A percentile compares a stretch with the other conserved stretches of the same genome.
Evolutionary conservation across 1,140 invertebrate genomes (phyloP).

Genomic region (Homarus americanus): DNA sequence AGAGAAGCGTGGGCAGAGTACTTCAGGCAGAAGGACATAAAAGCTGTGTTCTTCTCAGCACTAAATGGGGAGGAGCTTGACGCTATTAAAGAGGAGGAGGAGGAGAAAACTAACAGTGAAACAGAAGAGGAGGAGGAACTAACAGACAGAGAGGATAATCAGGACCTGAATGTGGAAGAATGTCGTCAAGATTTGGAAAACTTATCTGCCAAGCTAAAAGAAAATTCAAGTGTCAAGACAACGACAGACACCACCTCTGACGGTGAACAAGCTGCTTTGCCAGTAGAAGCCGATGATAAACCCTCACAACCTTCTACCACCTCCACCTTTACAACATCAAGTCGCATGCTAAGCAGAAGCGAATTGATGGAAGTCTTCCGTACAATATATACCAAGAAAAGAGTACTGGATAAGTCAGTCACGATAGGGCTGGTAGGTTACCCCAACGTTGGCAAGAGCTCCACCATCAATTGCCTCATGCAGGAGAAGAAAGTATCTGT

Average conservation of each 20-base stretch:
- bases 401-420: constrained; percentile 81
- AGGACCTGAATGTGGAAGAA: constrained; percentile 78
- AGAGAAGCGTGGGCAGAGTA: constrained; percentile 92
- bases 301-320: not conserved
- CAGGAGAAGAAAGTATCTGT: constrained; percentile 95
- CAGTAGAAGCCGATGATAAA: not conserved
- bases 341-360: constrained; percentile 78
- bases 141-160: not conserved
- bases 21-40: constrained; percentile 85
- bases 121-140: not conserved
- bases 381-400: constrained; percentile 80
- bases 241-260: not conserved
- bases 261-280: not conserved
- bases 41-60: constrained; percentile 92
- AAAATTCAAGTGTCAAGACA: not conserved
- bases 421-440: constrained; percentile 97
- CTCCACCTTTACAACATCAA: constrained; percentile 34
- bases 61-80: constrained; percentile 77
- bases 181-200: constrained; percentile 77
- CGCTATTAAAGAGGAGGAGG: constrained; percentile 42
- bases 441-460: constrained; percentile 99
- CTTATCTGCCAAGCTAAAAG: constrained; percentile 7
- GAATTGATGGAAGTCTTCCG: constrained; percentile 84
- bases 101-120: not conserved
- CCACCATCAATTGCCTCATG: constrained; percentile 96